Evolutionary conservation across 2,888 invertebrate genomes (phyloP), one percentile per base, ranked within the genome.

Genomic region (Busseola fusca): DNA sequence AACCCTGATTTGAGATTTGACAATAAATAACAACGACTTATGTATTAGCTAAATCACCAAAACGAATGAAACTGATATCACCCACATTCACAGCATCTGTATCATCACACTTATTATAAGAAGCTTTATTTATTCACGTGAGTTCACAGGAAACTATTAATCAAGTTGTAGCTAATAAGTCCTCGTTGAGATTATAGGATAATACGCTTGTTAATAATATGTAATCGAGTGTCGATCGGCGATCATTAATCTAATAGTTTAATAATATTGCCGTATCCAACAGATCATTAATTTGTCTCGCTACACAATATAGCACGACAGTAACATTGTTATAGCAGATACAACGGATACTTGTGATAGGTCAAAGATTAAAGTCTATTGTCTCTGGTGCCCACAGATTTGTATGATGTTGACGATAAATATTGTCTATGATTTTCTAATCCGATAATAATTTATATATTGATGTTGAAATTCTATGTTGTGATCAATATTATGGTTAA

Each of bases 101-200:
- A 27, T 63, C 58, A 58, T 54, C 58, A 45, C n/a, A n/a, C n/a
- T n/a, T n/a, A n/a, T n/a, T n/a, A n/a, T n/a, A n/a, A n/a, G n/a
- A n/a, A n/a, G n/a, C n/a, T n/a, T n/a, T n/a, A n/a, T n/a, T n/a
- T n/a, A n/a, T n/a, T n/a, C n/a, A n/a, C n/a, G n/a, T n/a, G n/a
- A n/a, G n/a, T n/a, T n/a, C n/a, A n/a, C n/a, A n/a, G n/a, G n/a
- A n/a, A n/a, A n/a, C 71, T 72, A 83, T 83, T 79, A 69, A 76
- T 83, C 79, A 81, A 72, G 58, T 57, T n/a, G 45, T 60, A 69
- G 74, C 69, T 76, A 76, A 81, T 81, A 70, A 69, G 81, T 75
- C 58, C 60, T 70, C 54, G 63, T 72, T 66, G 60, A 72, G 81
- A 69, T 72, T 62, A 58, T 57, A 57, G 37, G 64, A 74, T 77